Conservation (phyloP, 2,888 invertebrate species). For the Drosophila paucipuncta region DNA sequence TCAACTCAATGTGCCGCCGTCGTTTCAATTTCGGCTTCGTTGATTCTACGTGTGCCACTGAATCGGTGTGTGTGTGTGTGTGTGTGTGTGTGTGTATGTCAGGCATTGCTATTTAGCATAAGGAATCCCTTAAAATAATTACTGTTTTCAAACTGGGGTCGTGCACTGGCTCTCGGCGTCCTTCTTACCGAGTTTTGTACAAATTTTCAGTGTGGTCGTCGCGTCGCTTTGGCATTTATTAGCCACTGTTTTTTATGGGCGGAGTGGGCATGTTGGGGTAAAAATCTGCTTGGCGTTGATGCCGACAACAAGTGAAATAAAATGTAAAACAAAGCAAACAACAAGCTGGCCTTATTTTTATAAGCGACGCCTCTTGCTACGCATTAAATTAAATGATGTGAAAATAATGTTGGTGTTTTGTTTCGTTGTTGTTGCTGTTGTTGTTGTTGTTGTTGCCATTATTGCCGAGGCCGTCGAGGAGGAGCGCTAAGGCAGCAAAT, state of each 20-base stretch:
- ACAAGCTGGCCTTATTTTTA: conserved; percentile 46
- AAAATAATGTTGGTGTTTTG: conserved; percentile 78
- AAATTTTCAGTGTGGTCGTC: conserved; percentile 69
- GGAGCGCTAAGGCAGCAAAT: conserved; percentile 62
- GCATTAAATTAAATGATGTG: conserved; percentile 83
- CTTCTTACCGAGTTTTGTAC: conserved; percentile 23
- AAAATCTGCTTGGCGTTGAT: conserved; percentile 12
- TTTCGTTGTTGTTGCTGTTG: conserved; percentile 22
- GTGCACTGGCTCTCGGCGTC: conserved; percentile 11
- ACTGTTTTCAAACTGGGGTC: conserved; percentile 66
- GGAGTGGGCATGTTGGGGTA: neutral
- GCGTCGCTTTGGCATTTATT: conserved; percentile 70
- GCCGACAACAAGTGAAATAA: conserved; percentile 70
- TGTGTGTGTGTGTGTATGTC: conserved; percentile 21
- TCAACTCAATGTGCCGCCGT: conserved; percentile 25
- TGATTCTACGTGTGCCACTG: conserved; percentile 10
- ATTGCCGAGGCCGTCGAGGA: conserved; percentile 14
- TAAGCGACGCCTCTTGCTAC: conserved; percentile 45
- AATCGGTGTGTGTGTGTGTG: conserved; percentile 3
- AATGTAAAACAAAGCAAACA: conserved; percentile 59
- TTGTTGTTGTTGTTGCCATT: conserved; percentile 14
- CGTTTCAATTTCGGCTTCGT: conserved; percentile 57
- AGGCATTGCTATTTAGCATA: conserved; percentile 71
- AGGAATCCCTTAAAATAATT: conserved; percentile 82
- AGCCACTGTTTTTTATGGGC: conserved; percentile 42